These are phyloP conservation scores for Pardalotus punctatus DNA, from an alignment of 2,113 vertebrate genomes.

Conservation along the genomic window DNA sequence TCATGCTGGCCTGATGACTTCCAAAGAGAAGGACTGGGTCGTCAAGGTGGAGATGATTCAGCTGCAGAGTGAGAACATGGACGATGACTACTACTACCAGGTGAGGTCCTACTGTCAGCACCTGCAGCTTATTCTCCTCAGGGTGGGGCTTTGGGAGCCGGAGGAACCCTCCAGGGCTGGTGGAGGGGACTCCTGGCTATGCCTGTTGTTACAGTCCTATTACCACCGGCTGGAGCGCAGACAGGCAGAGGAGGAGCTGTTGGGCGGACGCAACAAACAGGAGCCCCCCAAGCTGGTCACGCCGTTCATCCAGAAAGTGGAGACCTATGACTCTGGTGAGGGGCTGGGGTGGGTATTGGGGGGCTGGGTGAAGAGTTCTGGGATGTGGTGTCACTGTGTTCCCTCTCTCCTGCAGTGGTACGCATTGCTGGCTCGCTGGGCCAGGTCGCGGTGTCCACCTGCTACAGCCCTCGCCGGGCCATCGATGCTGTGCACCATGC, in stretches of 20 bases:
- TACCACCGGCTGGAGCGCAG: slow-evolving; percentile 87
- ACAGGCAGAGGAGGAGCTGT: slow-evolving; percentile 82
- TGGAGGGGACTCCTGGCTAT: not conserved
- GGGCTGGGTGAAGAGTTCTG: rapidly evolving
- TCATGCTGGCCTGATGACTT: slow-evolving; percentile 84
- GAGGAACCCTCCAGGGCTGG: not conserved
- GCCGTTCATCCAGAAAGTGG: slow-evolving; percentile 88
- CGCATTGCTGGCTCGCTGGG: slow-evolving; percentile 92
- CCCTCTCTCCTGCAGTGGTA: slow-evolving; percentile 76
- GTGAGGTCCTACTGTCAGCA: slow-evolving; percentile 57
- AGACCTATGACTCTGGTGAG: slow-evolving; percentile 85
- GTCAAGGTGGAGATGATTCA: slow-evolving; percentile 92
- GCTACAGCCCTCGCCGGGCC: slow-evolving; percentile 91
- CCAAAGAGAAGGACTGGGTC: slow-evolving; percentile 94
- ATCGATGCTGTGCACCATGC: slow-evolving; percentile 86
- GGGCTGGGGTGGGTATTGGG: not conserved
- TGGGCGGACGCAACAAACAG: slow-evolving; percentile 77
- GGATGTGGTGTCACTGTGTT: rapidly evolving
- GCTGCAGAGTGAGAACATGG: slow-evolving; percentile 89
- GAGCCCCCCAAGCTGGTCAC: slow-evolving; percentile 89
- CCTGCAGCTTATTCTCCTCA: not conserved
- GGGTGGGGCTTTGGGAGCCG: not conserved
- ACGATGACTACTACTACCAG: slow-evolving; percentile 96
- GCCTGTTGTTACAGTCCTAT: slow-evolving; percentile 74
- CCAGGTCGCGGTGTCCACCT: slow-evolving; percentile 93